Percentiles rank a stretch among this genome's conserved stretches.
phyloP scores from a whole-genome alignment of 2,113 vertebrate species.

The Phaethornis superciliosus region DNA sequence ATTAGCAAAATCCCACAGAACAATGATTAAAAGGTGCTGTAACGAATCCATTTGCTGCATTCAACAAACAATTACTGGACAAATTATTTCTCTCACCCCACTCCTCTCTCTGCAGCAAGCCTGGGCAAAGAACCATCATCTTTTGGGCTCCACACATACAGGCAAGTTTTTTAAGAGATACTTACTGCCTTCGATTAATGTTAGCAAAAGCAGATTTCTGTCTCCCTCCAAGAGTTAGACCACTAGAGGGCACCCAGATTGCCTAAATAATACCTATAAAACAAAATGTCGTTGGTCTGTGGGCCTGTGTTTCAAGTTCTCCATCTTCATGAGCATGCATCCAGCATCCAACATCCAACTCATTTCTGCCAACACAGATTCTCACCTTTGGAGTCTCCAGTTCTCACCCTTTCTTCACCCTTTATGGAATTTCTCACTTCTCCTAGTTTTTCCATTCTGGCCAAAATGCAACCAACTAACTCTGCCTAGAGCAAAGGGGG shows the following conservation, averaged over 20 bases:
- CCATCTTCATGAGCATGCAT: not conserved
- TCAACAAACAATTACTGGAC: constrained; percentile 53
- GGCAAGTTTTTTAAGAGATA: not conserved
- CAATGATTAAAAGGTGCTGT: constrained; percentile 58
- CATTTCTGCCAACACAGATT: not conserved
- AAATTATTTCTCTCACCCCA: constrained; percentile 19
- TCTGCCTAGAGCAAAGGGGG: not conserved
- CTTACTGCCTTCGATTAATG: not conserved
- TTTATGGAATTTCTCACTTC: not conserved
- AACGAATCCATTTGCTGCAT: constrained; percentile 56
- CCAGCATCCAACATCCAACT: not conserved
- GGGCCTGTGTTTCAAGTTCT: not conserved
- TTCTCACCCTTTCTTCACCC: not conserved
- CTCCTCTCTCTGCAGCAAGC: not conserved
- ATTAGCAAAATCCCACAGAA: constrained; percentile 59
- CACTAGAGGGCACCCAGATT: constrained; percentile 9
- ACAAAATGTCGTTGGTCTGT: not conserved
- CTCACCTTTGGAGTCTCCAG: not conserved
- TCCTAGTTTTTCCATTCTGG: not conserved
- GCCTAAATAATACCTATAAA: not conserved
- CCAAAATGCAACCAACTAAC: not conserved
- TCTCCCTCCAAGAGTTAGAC: not conserved
- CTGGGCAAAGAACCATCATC: not conserved
- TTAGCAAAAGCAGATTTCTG: not conserved
- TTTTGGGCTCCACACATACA: not conserved